phyloP scores from a whole-genome alignment of 2,113 vertebrate genomes.

The Neodontobutis hainanensis region DNA sequence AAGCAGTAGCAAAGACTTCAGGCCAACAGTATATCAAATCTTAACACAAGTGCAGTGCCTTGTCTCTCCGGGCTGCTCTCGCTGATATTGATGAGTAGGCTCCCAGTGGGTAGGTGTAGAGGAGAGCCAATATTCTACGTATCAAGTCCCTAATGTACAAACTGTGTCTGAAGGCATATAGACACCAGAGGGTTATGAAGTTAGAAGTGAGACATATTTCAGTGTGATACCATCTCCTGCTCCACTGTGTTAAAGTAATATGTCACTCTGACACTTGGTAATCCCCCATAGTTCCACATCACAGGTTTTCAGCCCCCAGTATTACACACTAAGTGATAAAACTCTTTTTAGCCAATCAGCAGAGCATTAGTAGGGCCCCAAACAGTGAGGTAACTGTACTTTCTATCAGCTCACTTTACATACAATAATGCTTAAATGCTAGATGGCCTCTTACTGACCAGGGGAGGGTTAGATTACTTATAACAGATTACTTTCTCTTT shows the following conservation, averaged over 20 bases:
- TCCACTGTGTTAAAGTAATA: slow-evolving; percentile 62
- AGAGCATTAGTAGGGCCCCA: slow-evolving; percentile 25
- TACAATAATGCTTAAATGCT: slow-evolving; percentile 14
- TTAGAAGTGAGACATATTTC: slow-evolving; percentile 68
- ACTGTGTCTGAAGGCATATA: slow-evolving; percentile 9
- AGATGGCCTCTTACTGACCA: slow-evolving; percentile 25
- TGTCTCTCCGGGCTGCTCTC: slow-evolving; percentile 33
- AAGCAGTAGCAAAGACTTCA: too few relatives aligned
- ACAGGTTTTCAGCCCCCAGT: slow-evolving; percentile 41
- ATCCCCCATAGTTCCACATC: slow-evolving; percentile 68
- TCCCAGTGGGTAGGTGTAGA: slow-evolving; percentile 38
- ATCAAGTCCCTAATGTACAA: slow-evolving; percentile 20
- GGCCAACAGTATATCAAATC: slow-evolving; percentile 34
- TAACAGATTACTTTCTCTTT: slow-evolving; percentile 49
- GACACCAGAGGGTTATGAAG: slow-evolving; percentile 52
- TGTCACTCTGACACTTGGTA: slow-evolving; percentile 77
- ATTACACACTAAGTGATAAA: slow-evolving; percentile 31
- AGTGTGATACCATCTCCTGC: slow-evolving; percentile 58
- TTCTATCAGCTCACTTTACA: slow-evolving; percentile 41
- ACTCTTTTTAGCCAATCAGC: slow-evolving; percentile 36
- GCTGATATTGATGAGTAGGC: slow-evolving; percentile 36
- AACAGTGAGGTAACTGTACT: slow-evolving; percentile 41
- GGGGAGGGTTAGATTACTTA: slow-evolving; percentile 55
- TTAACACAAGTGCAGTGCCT: slow-evolving; percentile 43
- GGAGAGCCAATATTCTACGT: slow-evolving; percentile 27